phyloP scores from a whole-genome alignment of 2,888 invertebrate genomes.

The Danaus chrysippus region DNA sequence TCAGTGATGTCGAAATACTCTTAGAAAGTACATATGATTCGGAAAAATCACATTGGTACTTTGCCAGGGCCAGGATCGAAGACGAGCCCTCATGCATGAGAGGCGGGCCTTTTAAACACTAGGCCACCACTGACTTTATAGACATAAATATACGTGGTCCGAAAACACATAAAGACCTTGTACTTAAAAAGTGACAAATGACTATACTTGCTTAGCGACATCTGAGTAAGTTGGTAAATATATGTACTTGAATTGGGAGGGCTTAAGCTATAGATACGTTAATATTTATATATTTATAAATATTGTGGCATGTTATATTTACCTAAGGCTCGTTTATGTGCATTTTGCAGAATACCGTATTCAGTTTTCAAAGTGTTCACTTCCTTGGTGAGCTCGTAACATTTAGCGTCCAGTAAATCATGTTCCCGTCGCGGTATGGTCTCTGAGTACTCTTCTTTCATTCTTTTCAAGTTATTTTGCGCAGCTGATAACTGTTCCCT shows the following conservation, averaged over 20 bases:
- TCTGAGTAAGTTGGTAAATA: too few relatives aligned
- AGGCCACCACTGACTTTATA: too few relatives aligned
- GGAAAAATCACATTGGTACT: too few relatives aligned
- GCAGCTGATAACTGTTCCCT: constrained; percentile 66
- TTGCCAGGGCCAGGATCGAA: too few relatives aligned
- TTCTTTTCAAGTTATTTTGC: constrained; percentile 56
- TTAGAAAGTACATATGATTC: too few relatives aligned
- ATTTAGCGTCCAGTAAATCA: constrained; percentile 54
- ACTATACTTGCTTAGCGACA: too few relatives aligned
- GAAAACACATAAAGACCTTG: too few relatives aligned
- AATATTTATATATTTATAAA: neutral
- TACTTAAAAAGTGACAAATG: too few relatives aligned
- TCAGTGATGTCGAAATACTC: too few relatives aligned
- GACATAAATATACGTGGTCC: neutral
- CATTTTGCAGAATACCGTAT: constrained; percentile 45
- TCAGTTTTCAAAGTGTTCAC: constrained; percentile 42
- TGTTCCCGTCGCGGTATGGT: constrained; percentile 66
- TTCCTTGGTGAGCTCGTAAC: constrained; percentile 42
- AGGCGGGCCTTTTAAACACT: too few relatives aligned
- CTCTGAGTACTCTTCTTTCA: constrained; percentile 65
- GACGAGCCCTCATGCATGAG: too few relatives aligned
- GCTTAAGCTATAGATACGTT: neutral
- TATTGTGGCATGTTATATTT: constrained; percentile 4
- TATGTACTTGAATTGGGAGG: too few relatives aligned
- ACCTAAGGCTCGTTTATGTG: constrained; percentile 51